Base-by-base conservation (phyloP, 2,888 invertebrate species). In the Cosmia trapezina region DNA sequence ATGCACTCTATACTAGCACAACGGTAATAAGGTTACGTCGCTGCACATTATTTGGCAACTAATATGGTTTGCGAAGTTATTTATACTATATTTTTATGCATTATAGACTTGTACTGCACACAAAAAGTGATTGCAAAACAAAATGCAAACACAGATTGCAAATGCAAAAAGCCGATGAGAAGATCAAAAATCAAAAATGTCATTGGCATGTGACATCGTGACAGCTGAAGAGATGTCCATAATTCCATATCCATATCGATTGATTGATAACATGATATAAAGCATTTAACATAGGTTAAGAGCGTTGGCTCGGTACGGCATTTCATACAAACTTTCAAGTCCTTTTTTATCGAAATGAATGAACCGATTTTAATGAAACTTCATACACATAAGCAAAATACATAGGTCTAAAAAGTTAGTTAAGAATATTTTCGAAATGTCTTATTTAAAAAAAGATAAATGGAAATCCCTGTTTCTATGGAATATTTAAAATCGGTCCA, bases 21-120 rank as follows among this genome's bases (percentile, higher is more conserved):
- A 84, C 81, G 87, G 83, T 85, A 86, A 66, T 87, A 90, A 80
- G 89, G 93, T 94, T 92, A 93, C 91, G 92, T 91, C 89, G 91
- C 79, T 90, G 86, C 90, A 92, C 94, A 95, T 95, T 91, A 95
- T 94, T 96, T 96, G 96, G 96, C 96, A 96, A 94, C 89, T 87
- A 91, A 74, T 90, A 86, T 82, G 86, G 85, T 87, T 87, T 83
- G 82, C 84, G 87, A 89, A 88, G 89, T 89, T 92, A 91, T 87
- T 86, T 92, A 90, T 88, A 90, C 85, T 88, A 84, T 85, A 88
- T 86, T 87, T 89, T 86, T 83, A 78, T 76, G 82, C 84, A 88
- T 79, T 84, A 83, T 73, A 84, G 71, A 75, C 71, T 80, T 43
- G 60, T 59, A 78, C 54, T 53, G 73, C 28, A 81, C 56, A 51